Evolutionary conservation across 2,113 vertebrate genomes (phyloP), one percentile per base, ranked within the genome.

Genomic region (Amblyopsis rosae): DNA sequence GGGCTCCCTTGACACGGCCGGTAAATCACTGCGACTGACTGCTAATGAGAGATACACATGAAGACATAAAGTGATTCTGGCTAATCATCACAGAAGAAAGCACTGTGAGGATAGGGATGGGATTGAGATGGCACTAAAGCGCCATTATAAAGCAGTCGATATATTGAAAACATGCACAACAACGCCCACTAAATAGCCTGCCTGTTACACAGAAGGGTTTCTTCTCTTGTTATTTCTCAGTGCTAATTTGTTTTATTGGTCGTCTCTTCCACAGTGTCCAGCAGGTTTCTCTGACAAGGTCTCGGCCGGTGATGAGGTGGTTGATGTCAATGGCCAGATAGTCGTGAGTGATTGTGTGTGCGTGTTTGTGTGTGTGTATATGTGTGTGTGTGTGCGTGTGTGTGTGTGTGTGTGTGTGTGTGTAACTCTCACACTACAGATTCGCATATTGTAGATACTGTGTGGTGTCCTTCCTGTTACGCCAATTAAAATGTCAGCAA

Each of bases 311-410:
- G 97, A 99, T 7, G 97, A 99, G 84, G 94, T 99, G 3, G 85
- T 98, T 75, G 92, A 98, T 88, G 93, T 99, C 84, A 96, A 98
- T 0, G 90, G 93, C 79, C 96, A 96, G 83, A 94, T 96, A 10
- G 97, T 99, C 94, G 97, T 99, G 83, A 96, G 97, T 90, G 35
- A 72, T 32, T 16, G 0, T 48, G 12, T 5, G 8, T 46, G 11
- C 6, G 35, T 49, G 51, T 53, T 1, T 19, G 19, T 19, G 19
- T 19, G 19, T 19, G 19, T 19, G 19, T 19, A 1, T 19, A 1
- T 15, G 1, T 17, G n/a, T 6, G 54, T 16, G 26, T 4, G 2
- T 13, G 1, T 41, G 17, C 16, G 7, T 32, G 16, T 41, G 13
- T 19, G 3, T 53, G 49, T 49, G 17, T 11, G 13, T 32, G n/a